Base-by-base conservation (phyloP, 2,113 vertebrate species). In the Anser cygnoides region DNA sequence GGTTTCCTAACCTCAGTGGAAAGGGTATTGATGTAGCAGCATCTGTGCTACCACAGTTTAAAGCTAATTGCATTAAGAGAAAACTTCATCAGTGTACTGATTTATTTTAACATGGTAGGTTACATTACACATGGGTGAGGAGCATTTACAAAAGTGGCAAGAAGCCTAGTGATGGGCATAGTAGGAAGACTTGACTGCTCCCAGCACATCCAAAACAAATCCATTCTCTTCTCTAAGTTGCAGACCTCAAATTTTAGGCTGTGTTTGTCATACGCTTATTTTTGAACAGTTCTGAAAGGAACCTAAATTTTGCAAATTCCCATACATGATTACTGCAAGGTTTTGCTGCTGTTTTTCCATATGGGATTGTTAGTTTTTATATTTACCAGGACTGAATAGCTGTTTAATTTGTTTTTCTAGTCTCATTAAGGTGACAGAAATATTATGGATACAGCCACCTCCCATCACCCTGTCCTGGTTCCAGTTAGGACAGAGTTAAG, bases 351-450 rank as follows among this genome's bases (percentile, higher is more conserved):
- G 9, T 52, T 87, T 77, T 84, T 35, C 49, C 73, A 70, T 50
- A 74, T 3, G 6, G 21, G 50, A 29, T 54, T 77, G 52, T 93
- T 93, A 87, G 50, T 2, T 90, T 80, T 73, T 78, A 21, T 54
- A 66, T 52, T 93, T 83, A 86, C 49, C 9, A 33, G 35, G 63
- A 50, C 28, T 52, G 44, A 91, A 50, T 68, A 82, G 14, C 54
- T 81, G 70, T 44, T 70, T 87, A 84, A 87, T 93, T 77, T 68
- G 83, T 50, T 88, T 85, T 92, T 44, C 49, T 43, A 71, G 66
- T 66, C 52, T 90, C 75, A 72, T 92, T 91, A 92, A 81, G 31
- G 35, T 77, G 59, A 91, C 77, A 93, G 84, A 80, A 77, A 81
- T 90, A 74, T 90, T 90, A 93, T 10, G 4, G 61, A 83, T 77